Evolutionary conservation across 2,888 invertebrate genomes (phyloP).

Genomic region (Oegoconia quadripuncta): DNA sequence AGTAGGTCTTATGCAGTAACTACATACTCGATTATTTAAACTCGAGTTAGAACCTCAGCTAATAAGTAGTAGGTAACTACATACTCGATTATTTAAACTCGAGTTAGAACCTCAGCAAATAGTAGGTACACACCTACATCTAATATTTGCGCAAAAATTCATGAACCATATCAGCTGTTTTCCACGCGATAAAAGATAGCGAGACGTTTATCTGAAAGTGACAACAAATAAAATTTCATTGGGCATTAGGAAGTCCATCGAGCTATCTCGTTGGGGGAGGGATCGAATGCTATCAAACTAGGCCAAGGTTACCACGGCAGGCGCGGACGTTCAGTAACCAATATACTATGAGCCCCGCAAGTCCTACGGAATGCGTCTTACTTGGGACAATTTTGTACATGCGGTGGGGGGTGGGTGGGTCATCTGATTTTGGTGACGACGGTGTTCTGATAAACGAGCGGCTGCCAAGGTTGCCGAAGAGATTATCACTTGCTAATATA

Average conservation of each 20-base stretch:
- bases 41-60: no score
- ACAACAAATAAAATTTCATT: constrained; percentile 20
- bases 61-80: no score
- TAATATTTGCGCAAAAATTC: not conserved
- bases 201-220: not conserved
- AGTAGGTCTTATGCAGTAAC: no score
- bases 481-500: constrained; percentile 18
- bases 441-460: constrained; percentile 3
- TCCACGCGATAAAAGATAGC: constrained; percentile 1
- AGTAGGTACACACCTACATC: no score
- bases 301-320: constrained; percentile 54
- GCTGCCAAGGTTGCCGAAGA: constrained; percentile 47
- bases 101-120: no score
- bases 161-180: not conserved
- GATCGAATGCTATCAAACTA: constrained; percentile 52
- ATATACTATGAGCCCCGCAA: constrained; percentile 37
- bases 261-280: constrained; percentile 41
- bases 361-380: not conserved
- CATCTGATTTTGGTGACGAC: not conserved
- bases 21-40: no score
- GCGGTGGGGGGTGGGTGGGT: not conserved
- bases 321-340: constrained; percentile 27
- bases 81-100: no score
- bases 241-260: constrained; percentile 56
- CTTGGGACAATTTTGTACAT: not conserved